phyloP scores from a whole-genome alignment of 2,113 vertebrate genomes.

The Cepphus grylle region DNA sequence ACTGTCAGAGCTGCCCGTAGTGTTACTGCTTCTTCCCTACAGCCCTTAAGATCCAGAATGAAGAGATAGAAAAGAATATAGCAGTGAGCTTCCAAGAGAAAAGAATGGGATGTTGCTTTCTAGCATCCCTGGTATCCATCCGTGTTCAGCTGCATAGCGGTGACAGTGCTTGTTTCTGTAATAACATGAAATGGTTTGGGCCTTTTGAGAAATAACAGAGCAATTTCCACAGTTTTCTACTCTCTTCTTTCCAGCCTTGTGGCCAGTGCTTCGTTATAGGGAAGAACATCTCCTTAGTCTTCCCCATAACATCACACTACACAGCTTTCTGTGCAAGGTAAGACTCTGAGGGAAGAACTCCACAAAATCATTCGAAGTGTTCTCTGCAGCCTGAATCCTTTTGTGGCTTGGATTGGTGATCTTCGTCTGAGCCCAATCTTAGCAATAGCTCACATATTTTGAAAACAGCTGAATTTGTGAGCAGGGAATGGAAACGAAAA shows the following conservation, averaged over 20 bases:
- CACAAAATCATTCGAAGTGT: neutral
- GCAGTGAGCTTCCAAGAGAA: neutral
- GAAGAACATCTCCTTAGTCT: neutral
- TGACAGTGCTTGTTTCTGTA: neutral
- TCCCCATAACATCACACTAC: fast-evolving
- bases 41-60: neutral
- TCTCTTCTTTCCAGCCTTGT: neutral
- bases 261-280: neutral
- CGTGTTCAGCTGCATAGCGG: neutral
- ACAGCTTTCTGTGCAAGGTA: neutral
- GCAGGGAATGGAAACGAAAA: neutral
- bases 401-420: neutral
- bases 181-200: neutral
- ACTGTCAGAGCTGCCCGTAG: neutral
- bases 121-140: neutral
- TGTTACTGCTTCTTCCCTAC: neutral
- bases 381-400: neutral
- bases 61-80: neutral
- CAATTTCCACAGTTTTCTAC: neutral
- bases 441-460: neutral
- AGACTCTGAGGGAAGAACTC: neutral
- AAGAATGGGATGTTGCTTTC: neutral
- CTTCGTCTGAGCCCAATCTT: neutral
- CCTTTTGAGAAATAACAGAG: neutral
- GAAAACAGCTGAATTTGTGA: neutral